These are phyloP conservation scores for Diceros bicornis DNA, from an alignment of 2,797 vertebrate genomes.

Conservation along the genomic window DNA sequence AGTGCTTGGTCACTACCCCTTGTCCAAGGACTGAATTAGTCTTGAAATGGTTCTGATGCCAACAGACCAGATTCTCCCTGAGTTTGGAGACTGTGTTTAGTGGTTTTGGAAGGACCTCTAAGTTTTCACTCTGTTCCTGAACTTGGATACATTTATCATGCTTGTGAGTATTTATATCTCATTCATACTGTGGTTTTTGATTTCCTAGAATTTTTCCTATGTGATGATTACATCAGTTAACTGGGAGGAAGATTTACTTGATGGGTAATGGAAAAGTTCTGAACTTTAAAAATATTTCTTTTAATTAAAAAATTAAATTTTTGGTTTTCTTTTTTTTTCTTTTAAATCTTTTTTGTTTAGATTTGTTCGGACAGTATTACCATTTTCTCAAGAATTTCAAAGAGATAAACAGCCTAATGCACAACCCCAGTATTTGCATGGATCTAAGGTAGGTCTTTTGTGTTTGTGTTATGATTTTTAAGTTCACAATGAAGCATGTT, in stretches of 20 bases:
- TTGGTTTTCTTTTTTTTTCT: not conserved
- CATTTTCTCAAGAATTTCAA: constrained; percentile 99
- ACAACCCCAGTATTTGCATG: constrained; percentile 98
- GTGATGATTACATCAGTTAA: not conserved
- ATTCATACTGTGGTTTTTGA: not conserved
- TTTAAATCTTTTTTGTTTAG: constrained; percentile 86
- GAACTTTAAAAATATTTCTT: not conserved
- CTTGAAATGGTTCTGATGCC: not conserved
- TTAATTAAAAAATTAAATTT: not conserved
- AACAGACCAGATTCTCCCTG: fast-evolving
- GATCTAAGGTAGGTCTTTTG: constrained; percentile 94
- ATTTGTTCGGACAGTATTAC: constrained; percentile 97
- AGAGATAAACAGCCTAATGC: constrained; percentile 98
- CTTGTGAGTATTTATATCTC: not conserved
- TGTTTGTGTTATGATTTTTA: not conserved
- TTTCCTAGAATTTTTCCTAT: not conserved
- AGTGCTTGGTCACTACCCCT: not conserved
- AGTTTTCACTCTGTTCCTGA: not conserved
- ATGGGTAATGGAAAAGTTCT: not conserved
- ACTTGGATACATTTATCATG: not conserved
- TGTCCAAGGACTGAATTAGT: not conserved
- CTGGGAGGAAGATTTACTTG: not conserved
- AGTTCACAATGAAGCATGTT: not conserved
- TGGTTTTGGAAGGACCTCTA: too few relatives aligned
- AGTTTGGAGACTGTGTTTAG: not conserved